Percentiles rank a stretch among this genome's conserved stretches.
These are phyloP conservation scores for Ictalurus furcatus DNA, from an alignment of 2,113 vertebrate species.

Conservation along the genomic window DNA sequence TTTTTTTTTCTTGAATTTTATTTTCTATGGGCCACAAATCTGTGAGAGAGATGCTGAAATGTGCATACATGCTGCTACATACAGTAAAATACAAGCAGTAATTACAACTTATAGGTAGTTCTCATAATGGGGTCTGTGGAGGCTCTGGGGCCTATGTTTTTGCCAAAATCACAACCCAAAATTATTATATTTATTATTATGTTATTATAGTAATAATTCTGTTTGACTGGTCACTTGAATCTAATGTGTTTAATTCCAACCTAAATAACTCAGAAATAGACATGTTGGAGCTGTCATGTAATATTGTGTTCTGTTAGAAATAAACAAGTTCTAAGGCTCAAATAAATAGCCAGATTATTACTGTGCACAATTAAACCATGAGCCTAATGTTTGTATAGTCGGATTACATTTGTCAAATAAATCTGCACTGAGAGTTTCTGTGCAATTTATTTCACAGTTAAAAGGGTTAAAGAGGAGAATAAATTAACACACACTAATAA, in stretches of 20 bases:
- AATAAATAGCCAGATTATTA: neutral
- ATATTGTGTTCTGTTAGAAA: neutral
- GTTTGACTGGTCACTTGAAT: neutral
- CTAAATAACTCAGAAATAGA: neutral
- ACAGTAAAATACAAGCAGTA: neutral
- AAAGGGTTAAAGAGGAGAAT: neutral
- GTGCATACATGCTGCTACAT: neutral
- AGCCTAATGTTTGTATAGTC: neutral
- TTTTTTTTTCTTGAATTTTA: neutral
- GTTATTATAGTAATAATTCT: neutral
- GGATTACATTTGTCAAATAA: neutral
- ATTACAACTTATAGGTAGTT: neutral
- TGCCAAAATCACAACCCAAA: neutral
- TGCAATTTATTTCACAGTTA: neutral
- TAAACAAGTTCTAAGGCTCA: neutral
- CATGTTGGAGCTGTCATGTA: neutral
- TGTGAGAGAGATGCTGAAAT: neutral
- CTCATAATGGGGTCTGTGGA: neutral
- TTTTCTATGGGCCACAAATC: neutral
- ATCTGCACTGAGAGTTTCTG: neutral
- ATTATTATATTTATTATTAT: neutral
- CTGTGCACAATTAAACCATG: neutral
- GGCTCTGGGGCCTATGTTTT: neutral
- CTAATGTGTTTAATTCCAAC: neutral
- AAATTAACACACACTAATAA: neutral